Conservation (phyloP, 2,888 invertebrate species). For the Macrophya alboannulata region DNA sequence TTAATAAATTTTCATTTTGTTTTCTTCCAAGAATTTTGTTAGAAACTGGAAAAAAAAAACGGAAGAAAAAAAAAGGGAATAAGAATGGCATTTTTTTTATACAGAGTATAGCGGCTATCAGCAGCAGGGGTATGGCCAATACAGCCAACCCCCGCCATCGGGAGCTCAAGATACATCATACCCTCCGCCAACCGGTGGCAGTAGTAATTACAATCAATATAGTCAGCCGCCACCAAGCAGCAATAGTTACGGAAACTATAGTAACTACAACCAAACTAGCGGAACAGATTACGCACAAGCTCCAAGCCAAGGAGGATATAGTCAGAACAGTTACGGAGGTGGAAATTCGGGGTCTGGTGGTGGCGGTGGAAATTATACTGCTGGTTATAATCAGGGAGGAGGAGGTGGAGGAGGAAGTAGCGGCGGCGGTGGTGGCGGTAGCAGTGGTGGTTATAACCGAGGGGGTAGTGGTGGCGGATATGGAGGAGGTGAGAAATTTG, state of each 20-base stretch:
- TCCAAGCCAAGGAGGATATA: constrained; percentile 72
- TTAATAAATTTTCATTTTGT: too few relatives aligned
- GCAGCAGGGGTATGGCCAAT: constrained; percentile 76
- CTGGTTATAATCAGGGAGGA: constrained; percentile 80
- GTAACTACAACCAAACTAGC: constrained; percentile 69
- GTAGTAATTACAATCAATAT: constrained; percentile 75
- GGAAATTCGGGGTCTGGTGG: constrained; percentile 52
- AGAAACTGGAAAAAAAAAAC: too few relatives aligned
- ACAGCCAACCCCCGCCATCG: constrained; percentile 75
- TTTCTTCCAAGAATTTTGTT: too few relatives aligned
- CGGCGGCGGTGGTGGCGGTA: constrained; percentile 79
- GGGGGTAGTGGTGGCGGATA: constrained; percentile 77
- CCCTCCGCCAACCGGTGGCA: constrained; percentile 75
- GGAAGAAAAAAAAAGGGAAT: background rate
- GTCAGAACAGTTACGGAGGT: constrained; percentile 71
- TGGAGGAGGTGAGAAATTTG: constrained; percentile 66
- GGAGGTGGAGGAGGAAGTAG: constrained; percentile 81
- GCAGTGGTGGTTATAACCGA: constrained; percentile 76
- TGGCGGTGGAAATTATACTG: constrained; percentile 65
- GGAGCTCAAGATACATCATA: constrained; percentile 76
- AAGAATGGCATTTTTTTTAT: background rate
- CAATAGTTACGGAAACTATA: constrained; percentile 73
- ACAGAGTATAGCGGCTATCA: constrained; percentile 77
- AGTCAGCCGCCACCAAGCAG: constrained; percentile 76
- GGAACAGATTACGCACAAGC: constrained; percentile 71